Evolutionary conservation across 2,113 vertebrate genomes (phyloP), one percentile per base, ranked within the genome.

Genomic region (Columbina picui): DNA sequence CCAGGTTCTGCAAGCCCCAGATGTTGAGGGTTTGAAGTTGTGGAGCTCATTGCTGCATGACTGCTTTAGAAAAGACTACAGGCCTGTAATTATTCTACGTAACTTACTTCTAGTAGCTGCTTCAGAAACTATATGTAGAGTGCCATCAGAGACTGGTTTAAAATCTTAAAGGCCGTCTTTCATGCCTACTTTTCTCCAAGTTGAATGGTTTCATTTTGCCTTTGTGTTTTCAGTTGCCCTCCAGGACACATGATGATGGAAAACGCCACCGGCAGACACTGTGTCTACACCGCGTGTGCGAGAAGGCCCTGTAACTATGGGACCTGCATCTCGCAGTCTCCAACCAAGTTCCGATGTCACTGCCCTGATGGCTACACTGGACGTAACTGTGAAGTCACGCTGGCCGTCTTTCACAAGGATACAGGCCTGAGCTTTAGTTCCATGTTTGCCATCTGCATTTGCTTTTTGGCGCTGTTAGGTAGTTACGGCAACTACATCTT

Each of bases 391-490:
- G 98, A 99, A 89, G 94, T 98, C 30, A 97, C 98, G 0, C 97
- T 99, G 96, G 98, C 98, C 4, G 93, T 98, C 84, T 99, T 99
- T 94, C 96, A 97, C 32, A 98, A 98, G 67, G 98, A 99, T 6
- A 98, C 98, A 36, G 98, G 99, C 84, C 97, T 99, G 45, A 99
- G 98, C 97, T 99, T 99, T 97, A 99, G 98, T 97, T 99, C 98
- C 43, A 97, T 99, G 64, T 98, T 99, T 15, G 98, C 98, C 94
- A 99, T 99, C 97, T 98, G 98, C 43, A 97, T 99, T 97, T 99
- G 98, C 97, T 99, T 99, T 97, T 97, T 99, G 98, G 98, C 98
- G 0, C 97, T 99, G 55, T 93, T 99, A 97, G 98, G 99, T 99
- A 98, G 93, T 74, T 98, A 97, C 29, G 91, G 88, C 84, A 98